Evolutionary conservation across 2,113 vertebrate genomes (phyloP).

Genomic region (Dromaius novaehollandiae): DNA sequence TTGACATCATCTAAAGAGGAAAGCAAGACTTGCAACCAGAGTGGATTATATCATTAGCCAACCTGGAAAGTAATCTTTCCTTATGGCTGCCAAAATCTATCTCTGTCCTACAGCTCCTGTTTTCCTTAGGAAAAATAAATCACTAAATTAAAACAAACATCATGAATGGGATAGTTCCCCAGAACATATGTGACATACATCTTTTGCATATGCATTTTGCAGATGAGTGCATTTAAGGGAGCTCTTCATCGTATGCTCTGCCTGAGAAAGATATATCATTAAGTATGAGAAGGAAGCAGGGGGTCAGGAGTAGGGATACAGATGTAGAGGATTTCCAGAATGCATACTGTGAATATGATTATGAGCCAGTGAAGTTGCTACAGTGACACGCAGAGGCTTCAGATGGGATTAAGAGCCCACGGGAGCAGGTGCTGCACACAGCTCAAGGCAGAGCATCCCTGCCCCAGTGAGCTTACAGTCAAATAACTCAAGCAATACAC

Average conservation of each 20-base stretch:
- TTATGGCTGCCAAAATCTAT: slow-evolving; percentile 34
- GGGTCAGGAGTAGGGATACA: background rate
- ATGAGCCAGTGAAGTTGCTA: background rate
- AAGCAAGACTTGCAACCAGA: slow-evolving; percentile 55
- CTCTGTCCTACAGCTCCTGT: background rate
- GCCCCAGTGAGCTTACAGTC: background rate
- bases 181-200: background rate
- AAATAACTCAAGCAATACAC: background rate
- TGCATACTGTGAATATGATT: background rate
- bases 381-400: background rate
- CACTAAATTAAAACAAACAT: slow-evolving; percentile 20
- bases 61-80: slow-evolving; percentile 57
- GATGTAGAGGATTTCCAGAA: background rate
- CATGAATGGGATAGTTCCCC: background rate
- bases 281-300: background rate
- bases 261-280: background rate
- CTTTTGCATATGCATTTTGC: background rate
- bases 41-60: slow-evolving; percentile 69
- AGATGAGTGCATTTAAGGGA: background rate
- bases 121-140: slow-evolving; percentile 26
- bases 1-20: slow-evolving; percentile 66
- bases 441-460: background rate
- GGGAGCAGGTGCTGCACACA: background rate
- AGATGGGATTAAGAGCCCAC: background rate
- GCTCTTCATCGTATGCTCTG: background rate